Conservation (phyloP, 2,797 vertebrate species). For the Eulemur coronatus region DNA sequence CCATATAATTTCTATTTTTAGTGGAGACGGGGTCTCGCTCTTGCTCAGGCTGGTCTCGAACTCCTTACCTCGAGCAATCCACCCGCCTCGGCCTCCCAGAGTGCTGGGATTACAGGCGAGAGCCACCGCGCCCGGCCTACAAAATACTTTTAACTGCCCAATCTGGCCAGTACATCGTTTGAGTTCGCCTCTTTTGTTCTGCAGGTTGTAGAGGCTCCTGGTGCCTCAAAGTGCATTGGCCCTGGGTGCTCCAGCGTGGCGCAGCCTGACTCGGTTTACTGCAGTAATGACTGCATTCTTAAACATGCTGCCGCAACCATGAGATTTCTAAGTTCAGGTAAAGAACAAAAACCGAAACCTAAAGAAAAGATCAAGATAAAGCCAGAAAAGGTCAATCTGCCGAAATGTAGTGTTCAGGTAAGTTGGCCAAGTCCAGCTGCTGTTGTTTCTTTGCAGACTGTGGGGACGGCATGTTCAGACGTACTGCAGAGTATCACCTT, state of each 20-base stretch:
- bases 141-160: background rate
- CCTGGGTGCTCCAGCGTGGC: constrained; percentile 91
- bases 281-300: constrained; percentile 95
- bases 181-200: background rate
- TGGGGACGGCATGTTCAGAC: background rate
- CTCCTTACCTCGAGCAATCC: too few species aligned
- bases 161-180: background rate
- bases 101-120: too few species aligned
- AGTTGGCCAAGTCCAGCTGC: background rate
- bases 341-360: constrained; percentile 86
- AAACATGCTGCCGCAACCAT: constrained; percentile 95
- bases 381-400: constrained; percentile 82
- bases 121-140: too few species aligned
- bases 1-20: too few species aligned
- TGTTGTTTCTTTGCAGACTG: background rate
- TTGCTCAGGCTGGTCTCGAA: too few species aligned
- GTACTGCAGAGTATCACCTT: background rate
- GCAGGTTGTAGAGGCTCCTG: constrained; percentile 83
- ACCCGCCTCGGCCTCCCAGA: too few species aligned
- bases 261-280: constrained; percentile 95
- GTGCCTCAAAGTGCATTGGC: constrained; percentile 91
- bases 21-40: too few species aligned
- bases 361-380: constrained; percentile 89
- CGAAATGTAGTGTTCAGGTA: constrained; percentile 88
- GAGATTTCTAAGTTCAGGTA: constrained; percentile 90